Evolutionary conservation across 1,140 invertebrate species (phyloP).

Genomic region (Pogonognathellus flavescens): DNA sequence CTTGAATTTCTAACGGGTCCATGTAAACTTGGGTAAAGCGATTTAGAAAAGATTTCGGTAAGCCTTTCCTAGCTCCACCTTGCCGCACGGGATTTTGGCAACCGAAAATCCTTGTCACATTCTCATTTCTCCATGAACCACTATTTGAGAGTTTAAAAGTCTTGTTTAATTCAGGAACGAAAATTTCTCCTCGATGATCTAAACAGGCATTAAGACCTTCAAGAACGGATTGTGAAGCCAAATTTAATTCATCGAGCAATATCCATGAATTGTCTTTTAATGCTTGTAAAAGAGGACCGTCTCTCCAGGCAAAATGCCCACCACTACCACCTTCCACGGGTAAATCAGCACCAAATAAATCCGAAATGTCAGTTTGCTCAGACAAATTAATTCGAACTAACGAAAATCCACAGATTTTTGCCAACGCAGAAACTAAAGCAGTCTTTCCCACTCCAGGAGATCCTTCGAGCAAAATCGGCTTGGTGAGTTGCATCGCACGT

Average conservation of each 20-base stretch:
- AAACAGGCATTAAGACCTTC: slow-evolving; percentile 99
- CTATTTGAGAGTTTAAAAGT: slow-evolving; percentile 87
- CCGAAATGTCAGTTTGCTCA: slow-evolving; percentile 94
- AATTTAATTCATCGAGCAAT: slow-evolving; percentile 97
- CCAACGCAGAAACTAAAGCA: slow-evolving; percentile 92
- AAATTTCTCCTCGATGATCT: slow-evolving; percentile 97
- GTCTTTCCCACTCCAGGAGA: slow-evolving; percentile 99
- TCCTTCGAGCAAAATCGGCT: slow-evolving; percentile 96
- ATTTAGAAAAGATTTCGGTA: slow-evolving; percentile 98
- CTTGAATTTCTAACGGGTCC: slow-evolving; percentile 81
- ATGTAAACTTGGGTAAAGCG: slow-evolving; percentile 96
- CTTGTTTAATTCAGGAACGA: slow-evolving; percentile 92
- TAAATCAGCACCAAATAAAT: slow-evolving; percentile 97
- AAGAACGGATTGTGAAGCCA: slow-evolving; percentile 97
- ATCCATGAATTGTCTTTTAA: slow-evolving; percentile 96
- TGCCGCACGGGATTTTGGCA: slow-evolving; percentile 98
- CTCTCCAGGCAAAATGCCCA: slow-evolving; percentile 94
- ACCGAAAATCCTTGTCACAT: slow-evolving; percentile 89
- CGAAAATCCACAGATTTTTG: slow-evolving; percentile 83
- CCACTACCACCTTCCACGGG: slow-evolving; percentile 88
- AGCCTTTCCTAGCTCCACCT: slow-evolving; percentile 93
- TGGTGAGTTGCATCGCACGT: slow-evolving; percentile 86
- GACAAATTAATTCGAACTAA: slow-evolving; percentile 96
- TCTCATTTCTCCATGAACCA: slow-evolving; percentile 79
- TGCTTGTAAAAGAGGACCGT: slow-evolving; percentile 94